Evolutionary conservation across 2,797 vertebrate genomes (phyloP).

Genomic region (Aeoliscus strigatus): DNA sequence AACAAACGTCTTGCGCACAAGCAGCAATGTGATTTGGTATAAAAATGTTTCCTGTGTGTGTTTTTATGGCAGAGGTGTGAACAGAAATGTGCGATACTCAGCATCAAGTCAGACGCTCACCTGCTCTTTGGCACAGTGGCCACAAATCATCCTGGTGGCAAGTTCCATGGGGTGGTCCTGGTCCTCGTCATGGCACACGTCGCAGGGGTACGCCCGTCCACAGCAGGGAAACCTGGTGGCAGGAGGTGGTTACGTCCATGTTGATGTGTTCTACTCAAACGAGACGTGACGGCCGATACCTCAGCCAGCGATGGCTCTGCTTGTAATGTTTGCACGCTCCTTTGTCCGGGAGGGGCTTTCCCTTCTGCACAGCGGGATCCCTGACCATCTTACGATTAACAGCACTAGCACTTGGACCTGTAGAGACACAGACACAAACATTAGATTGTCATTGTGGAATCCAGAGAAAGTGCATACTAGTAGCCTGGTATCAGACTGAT

Average conservation of each 20-base stretch:
- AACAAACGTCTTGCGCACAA: too few relatives aligned
- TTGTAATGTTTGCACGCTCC: conserved; percentile 79
- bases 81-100: too few relatives aligned
- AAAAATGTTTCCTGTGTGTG: too few relatives aligned
- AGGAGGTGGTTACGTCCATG: too few relatives aligned
- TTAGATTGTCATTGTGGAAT: too few relatives aligned
- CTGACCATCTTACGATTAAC: conserved; percentile 47
- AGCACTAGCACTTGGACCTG: conserved; percentile 42
- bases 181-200: conserved; percentile 76
- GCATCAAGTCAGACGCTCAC: conserved; percentile 38
- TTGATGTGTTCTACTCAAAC: too few relatives aligned
- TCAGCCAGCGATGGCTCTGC: conserved; percentile 82
- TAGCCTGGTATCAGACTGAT: too few relatives aligned
- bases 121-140: conserved; percentile 82
- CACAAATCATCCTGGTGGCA: conserved; percentile 81
- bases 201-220: conserved; percentile 78
- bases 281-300: conserved; percentile 69
- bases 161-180: conserved; percentile 83
- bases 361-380: conserved; percentile 77
- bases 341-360: conserved; percentile 78
- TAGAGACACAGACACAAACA: too few relatives aligned
- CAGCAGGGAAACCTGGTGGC: conserved; percentile 79
- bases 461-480: too few relatives aligned
- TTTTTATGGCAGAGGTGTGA: too few relatives aligned
- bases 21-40: too few relatives aligned